Percentiles rank a stretch among this genome's conserved stretches.
phyloP scores from a whole-genome alignment of 2,113 vertebrate species.

The Carassius gibelio region DNA sequence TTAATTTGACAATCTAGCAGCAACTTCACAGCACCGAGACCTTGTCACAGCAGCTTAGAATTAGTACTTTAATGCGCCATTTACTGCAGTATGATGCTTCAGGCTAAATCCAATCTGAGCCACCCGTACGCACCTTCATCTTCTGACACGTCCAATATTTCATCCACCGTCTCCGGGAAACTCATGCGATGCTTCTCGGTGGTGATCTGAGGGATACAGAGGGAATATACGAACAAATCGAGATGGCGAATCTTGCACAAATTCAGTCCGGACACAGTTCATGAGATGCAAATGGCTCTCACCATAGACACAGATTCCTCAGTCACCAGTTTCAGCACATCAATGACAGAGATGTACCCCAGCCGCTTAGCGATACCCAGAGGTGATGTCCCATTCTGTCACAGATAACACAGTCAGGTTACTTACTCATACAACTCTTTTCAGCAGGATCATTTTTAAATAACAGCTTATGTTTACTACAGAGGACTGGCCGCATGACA shows the following conservation, averaged over 20 bases:
- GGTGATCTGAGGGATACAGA: slow-evolving; percentile 69
- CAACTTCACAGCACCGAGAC: background rate
- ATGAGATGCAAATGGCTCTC: slow-evolving; percentile 58
- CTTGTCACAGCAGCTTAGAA: slow-evolving; percentile 24
- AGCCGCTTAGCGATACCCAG: slow-evolving; percentile 92
- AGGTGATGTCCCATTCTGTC: slow-evolving; percentile 91
- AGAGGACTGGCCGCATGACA: background rate
- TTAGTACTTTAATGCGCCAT: slow-evolving; percentile 14
- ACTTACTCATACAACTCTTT: background rate
- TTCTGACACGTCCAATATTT: slow-evolving; percentile 95
- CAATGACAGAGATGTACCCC: slow-evolving; percentile 97
- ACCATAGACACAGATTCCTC: slow-evolving; percentile 85
- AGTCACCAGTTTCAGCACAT: slow-evolving; percentile 93
- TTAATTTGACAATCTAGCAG: slow-evolving; percentile 14
- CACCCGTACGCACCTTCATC: slow-evolving; percentile 87
- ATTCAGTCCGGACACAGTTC: background rate
- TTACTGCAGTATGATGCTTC: slow-evolving; percentile 8
- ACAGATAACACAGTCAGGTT: slow-evolving; percentile 29
- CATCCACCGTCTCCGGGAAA: slow-evolving; percentile 95
- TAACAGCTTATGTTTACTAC: background rate
- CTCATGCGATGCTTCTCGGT: slow-evolving; percentile 95
- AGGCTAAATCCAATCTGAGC: background rate
- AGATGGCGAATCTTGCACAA: background rate
- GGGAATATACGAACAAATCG: slow-evolving; percentile 14
- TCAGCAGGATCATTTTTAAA: background rate